Evolutionary conservation across 2,888 invertebrate species (phyloP).

Genomic region (Sinelater perroti): DNA sequence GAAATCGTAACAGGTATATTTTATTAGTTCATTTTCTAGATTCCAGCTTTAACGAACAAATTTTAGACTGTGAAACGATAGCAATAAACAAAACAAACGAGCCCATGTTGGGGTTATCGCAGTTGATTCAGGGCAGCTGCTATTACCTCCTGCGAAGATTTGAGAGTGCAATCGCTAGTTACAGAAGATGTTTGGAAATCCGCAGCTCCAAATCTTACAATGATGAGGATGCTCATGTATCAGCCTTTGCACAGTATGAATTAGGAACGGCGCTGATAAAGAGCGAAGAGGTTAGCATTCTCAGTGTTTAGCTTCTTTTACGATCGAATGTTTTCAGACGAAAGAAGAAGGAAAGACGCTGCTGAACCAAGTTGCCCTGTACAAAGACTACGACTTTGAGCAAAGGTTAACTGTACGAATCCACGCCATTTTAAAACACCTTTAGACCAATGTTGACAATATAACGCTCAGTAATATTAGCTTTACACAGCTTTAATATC

Average conservation of each 20-base stretch:
- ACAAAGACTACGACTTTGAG: constrained; percentile 74
- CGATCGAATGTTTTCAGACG: constrained; percentile 62
- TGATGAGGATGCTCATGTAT: constrained; percentile 65
- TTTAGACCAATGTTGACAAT: constrained; percentile 19
- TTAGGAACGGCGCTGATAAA: constrained; percentile 65
- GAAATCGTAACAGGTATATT: constrained; percentile 60
- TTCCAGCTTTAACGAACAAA: not conserved
- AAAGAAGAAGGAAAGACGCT: constrained; percentile 65
- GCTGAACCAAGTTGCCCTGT: constrained; percentile 63
- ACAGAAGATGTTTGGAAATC: constrained; percentile 56
- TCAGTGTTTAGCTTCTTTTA: not conserved
- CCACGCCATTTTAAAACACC: constrained; percentile 62
- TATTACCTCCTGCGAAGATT: constrained; percentile 59
- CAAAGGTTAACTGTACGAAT: constrained; percentile 70
- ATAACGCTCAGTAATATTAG: constrained; percentile 5
- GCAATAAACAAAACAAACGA: constrained; percentile 54
- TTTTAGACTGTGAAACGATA: constrained; percentile 54
- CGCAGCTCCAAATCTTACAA: constrained; percentile 46
- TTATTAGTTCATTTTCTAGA: not conserved
- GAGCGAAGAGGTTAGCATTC: constrained; percentile 55
- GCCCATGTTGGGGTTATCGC: constrained; percentile 66
- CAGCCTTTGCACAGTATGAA: constrained; percentile 73
- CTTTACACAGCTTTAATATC: not conserved
- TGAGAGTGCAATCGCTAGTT: constrained; percentile 55
- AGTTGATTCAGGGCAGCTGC: constrained; percentile 64